A percentile compares a stretch with the other conserved stretches of the same genome.
Conservation (phyloP, 2,113 vertebrate genomes). For the Seriola rivoliana region DNA sequence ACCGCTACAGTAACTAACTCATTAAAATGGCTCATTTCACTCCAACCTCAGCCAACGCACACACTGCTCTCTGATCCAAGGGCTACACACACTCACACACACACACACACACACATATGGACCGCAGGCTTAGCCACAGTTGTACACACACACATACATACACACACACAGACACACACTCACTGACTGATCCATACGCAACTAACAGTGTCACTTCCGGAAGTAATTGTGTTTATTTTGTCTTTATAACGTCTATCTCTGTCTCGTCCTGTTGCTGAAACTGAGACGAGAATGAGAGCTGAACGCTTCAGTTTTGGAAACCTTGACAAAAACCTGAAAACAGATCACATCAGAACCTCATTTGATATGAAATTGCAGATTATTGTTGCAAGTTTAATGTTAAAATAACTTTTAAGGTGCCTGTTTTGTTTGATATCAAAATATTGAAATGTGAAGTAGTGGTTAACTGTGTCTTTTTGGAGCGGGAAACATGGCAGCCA, state of each 20-base stretch:
- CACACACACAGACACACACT: slow-evolving; percentile 5
- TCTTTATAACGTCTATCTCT: background rate
- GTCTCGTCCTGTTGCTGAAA: background rate
- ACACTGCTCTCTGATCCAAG: slow-evolving; percentile 60
- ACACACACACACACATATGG: background rate
- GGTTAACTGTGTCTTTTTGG: background rate
- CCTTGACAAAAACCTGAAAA: background rate
- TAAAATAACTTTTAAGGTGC: too few species aligned
- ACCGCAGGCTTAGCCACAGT: slow-evolving; percentile 34
- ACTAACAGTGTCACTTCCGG: slow-evolving; percentile 2
- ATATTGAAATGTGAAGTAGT: too few species aligned
- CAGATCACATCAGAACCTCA: background rate
- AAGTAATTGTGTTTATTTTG: background rate
- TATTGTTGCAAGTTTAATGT: too few species aligned
- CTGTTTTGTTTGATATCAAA: too few species aligned
- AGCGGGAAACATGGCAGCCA: background rate
- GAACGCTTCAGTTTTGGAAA: background rate
- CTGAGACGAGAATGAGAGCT: background rate
- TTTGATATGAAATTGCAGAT: background rate
- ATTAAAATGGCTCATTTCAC: slow-evolving; percentile 82
- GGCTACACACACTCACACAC: slow-evolving; percentile 16
- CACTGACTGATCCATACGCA: background rate
- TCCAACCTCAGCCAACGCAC: slow-evolving; percentile 69
- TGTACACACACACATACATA: slow-evolving; percentile 1
- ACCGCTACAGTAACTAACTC: slow-evolving; percentile 72